Evolutionary conservation across 2,113 vertebrate genomes (phyloP), one percentile per base, ranked within the genome.

Genomic region (Dryoscopus gambensis): DNA sequence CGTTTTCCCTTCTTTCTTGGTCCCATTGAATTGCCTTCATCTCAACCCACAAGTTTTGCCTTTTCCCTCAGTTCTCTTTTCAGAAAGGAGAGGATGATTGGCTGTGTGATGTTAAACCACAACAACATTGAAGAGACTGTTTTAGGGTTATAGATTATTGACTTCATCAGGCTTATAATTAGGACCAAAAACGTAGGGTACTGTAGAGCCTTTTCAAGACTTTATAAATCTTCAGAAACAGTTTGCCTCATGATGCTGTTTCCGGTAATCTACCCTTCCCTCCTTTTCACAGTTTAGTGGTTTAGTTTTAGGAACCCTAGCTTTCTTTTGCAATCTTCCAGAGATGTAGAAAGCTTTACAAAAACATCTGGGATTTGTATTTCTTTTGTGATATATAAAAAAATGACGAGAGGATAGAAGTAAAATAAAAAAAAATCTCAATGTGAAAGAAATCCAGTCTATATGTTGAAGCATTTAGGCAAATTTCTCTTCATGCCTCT

Each of bases 21-120:
- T 40, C 15, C n/a, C 20, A 0, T 20, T 74, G 40, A 67, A 31
- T 35, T 64, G 23, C 25, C 33, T 64, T 70, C 10, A 44, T 28
- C n/a, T 74, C 40, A 74, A 1, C 18, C 30, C 15, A 6, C 0
- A 1, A 20, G 13, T 80, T 60, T 67, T 53, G 15, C 2, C 6
- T 71, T 75, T 89, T 79, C 15, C 52, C 19, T 70, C 18, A 16
- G 1, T 60, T 55, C 7, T 31, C n/a, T 67, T n/a, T n/a, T n/a
- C n/a, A 23, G 15, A 57, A 19, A 27, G 25, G 46, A 47, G n/a
- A 13, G 35, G 31, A 31, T 28, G 40, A 37, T 35, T 53, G 30
- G 13, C 47, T 62, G 40, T 42, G 31, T 74, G 47, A 6, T 74
- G 35, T 60, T 73, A 67, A 60, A 53, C 52, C 44, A 42, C 74